phyloP scores from a whole-genome alignment of 1,140 invertebrate species.

The Scaptodrosophila lebanonensis region DNA sequence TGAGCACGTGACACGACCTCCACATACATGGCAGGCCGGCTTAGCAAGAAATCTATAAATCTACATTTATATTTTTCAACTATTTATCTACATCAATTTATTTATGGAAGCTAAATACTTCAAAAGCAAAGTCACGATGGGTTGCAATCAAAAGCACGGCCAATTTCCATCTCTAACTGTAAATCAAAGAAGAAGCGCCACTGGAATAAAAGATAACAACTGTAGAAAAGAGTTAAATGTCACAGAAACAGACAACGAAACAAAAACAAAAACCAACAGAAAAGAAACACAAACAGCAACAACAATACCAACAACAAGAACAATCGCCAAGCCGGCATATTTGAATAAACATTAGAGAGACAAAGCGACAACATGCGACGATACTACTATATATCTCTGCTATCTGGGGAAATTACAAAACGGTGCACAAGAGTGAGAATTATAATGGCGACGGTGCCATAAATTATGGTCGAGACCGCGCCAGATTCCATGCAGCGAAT shows the following conservation, averaged over 20 bases:
- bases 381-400: neutral
- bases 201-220: no score
- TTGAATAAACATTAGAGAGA: conserved; percentile 37
- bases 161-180: no score
- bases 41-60: no score
- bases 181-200: no score
- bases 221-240: conserved; percentile 19
- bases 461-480: conserved; percentile 13
- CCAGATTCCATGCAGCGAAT: no score
- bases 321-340: conserved; percentile 1
- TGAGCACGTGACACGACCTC: no score
- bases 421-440: conserved; percentile 21
- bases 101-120: no score
- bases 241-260: neutral
- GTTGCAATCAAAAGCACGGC: no score
- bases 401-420: neutral
- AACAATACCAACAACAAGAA: conserved; percentile 1
- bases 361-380: neutral
- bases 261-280: conserved; percentile 1
- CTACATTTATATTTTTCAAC: no score
- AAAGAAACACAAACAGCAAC: conserved; percentile 1
- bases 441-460: conserved; percentile 31
- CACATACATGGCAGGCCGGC: no score
- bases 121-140: no score
- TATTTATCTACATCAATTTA: no score